Percentiles rank a stretch among this genome's conserved stretches.
Conservation (phyloP, 2,888 invertebrate genomes). For the Notodonta ziczac region DNA sequence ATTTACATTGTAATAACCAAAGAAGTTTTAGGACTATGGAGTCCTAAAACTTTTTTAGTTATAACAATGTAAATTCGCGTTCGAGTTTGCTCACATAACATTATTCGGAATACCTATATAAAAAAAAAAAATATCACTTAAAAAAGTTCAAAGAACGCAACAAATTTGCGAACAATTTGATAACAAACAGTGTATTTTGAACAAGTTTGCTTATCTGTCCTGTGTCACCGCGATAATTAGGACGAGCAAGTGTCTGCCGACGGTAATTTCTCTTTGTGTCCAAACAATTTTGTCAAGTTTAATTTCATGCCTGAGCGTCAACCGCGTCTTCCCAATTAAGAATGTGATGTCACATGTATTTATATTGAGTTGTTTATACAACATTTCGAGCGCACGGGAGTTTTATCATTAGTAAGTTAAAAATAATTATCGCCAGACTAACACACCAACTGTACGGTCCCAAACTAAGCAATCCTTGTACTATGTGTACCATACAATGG, state of each 20-base stretch:
- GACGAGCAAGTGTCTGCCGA: slow-evolving; percentile 58
- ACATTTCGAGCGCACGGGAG: background rate
- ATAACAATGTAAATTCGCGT: too few species aligned
- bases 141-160: background rate
- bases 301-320: slow-evolving; percentile 59
- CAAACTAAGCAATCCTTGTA: too few species aligned
- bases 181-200: slow-evolving; percentile 43
- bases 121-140: too few species aligned
- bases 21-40: too few species aligned
- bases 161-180: slow-evolving; percentile 29
- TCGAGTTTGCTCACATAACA: too few species aligned
- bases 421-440: too few species aligned
- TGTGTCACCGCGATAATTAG: slow-evolving; percentile 72
- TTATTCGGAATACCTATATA: too few species aligned
- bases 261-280: slow-evolving; percentile 68
- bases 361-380: background rate
- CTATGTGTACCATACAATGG: too few species aligned
- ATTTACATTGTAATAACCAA: too few species aligned
- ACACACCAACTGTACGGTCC: too few species aligned
- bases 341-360: slow-evolving; percentile 20
- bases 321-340: slow-evolving; percentile 61
- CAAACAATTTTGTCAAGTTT: slow-evolving; percentile 71
- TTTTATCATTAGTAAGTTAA: background rate
- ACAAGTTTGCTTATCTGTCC: slow-evolving; percentile 55
- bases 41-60: too few species aligned